Evolutionary conservation across 2,888 invertebrate species (phyloP), one percentile per base, ranked within the genome.

Genomic region (Ischnus inquisitorius): DNA sequence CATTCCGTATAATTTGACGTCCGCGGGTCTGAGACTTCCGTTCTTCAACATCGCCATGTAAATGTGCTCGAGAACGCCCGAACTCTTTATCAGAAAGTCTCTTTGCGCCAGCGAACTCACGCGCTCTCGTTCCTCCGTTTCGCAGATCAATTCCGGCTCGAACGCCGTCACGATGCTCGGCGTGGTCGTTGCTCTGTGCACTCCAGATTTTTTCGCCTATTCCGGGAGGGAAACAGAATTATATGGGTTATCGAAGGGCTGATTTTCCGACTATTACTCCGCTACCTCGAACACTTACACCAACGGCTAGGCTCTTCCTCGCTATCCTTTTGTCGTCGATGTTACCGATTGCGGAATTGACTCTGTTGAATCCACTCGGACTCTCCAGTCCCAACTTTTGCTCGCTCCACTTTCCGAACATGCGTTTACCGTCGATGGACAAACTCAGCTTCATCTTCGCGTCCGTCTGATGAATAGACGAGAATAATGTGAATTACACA

Each of bases 91-190:
- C 68, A 97, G 93, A 91, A 95, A 96, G 89, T 96, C 96, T 62
- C 97, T 93, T 91, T 97, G 96, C 8, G 96, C 95, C 84, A 97
- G 91, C 82, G 94, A 93, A 86, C 95, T 95, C 65, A 96, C 92
- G 2, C 97, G 95, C 89, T 97, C 95, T 19, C 96, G 95, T 91
- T 97, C 97, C 89, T 97, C 97, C 12, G 95, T 93, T 91, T 96
- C 95, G 82, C 96, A 94, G 88, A 97, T 95, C n/a, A 95, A 94
- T 89, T 95, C 95, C 0, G 96, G 96, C 88, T 96, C 95, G 91
- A 95, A 96, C 0, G 96, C 96, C 89, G 94, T 94, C 91, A 94
- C 85, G 93, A 94, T 83, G 16, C 41, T 51, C 57, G 68, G 85
- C 93, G 92, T 76, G 16, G 19, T 78, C 34, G 60, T 75, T 19